Evolutionary conservation across 2,888 invertebrate genomes (phyloP), one percentile per base, ranked within the genome.

Genomic region (Erannis defoliaria): DNA sequence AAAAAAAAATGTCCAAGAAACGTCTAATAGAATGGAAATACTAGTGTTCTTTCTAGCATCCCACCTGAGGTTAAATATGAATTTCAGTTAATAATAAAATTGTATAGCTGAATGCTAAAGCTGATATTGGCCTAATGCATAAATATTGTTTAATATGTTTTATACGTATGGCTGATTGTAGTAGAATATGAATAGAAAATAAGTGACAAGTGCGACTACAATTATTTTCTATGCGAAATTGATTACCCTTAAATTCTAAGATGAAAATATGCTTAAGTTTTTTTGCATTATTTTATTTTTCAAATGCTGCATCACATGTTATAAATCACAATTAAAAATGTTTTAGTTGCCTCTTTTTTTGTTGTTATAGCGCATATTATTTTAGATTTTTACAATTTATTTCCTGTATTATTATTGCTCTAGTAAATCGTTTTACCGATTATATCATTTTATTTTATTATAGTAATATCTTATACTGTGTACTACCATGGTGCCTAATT

Each of bases 1-100:
- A 5, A 31, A 10, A n/a, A 23, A n/a, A 14, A 23, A 3, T n/a
- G 6, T 26, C 12, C 43, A 12, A 43, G 16, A 14, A 26, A 14
- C 9, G 26, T 31, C 19, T 19, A 33, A 46, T 31, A 12, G 19
- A 46, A 46, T 31, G 19, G n/a, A 31, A 46, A 31, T 26, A 26
- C 14, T 40, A 26, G 45, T 38, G 50, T 38, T 29, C 21, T 38
- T 67, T 63, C 55, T 64, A 62, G 65, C 66, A 73, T 75, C 78
- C 78, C 78, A 78, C 79, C 79, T 77, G 40, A 72, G 55, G 54
- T 74, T 68, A 66, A 65, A 56, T 55, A 53, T 63, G 60, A 62
- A n/a, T n/a, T n/a, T n/a, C n/a, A n/a, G n/a, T n/a, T n/a, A 31
- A 48, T 59, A 62, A 49, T 64, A 37, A n/a, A n/a, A 23, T 14